Percentiles rank a stretch among this genome's conserved stretches.
These are phyloP conservation scores for Catocala nupta DNA, from an alignment of 2,888 invertebrate genomes.

Conservation along the genomic window DNA sequence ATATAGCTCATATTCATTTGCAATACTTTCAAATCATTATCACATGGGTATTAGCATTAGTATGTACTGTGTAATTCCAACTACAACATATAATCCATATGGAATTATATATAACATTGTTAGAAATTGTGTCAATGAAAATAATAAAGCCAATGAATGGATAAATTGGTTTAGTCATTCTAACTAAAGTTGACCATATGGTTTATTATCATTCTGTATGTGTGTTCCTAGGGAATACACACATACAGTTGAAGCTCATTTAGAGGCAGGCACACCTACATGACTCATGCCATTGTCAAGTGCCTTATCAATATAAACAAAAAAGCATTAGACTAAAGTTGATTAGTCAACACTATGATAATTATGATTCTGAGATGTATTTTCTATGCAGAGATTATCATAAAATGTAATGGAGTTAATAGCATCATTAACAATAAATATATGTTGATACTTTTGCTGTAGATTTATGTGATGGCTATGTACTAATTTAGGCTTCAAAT, in stretches of 20 bases:
- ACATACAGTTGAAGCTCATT: slow-evolving; percentile 37
- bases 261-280: slow-evolving; percentile 74
- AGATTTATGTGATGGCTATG: too few relatives aligned
- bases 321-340: slow-evolving; percentile 13
- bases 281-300: slow-evolving; percentile 76
- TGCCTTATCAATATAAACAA: slow-evolving; percentile 54
- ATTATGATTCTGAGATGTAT: neutral
- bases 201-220: slow-evolving; percentile 48
- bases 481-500: too few relatives aligned
- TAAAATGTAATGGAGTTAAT: too few relatives aligned
- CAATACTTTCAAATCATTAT: too few relatives aligned
- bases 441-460: too few relatives aligned
- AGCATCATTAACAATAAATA: too few relatives aligned
- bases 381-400: too few relatives aligned
- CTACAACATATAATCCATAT: too few relatives aligned
- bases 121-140: slow-evolving; percentile 45
- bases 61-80: too few relatives aligned
- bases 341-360: neutral
- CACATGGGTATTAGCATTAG: slow-evolving; percentile 11
- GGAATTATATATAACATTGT: slow-evolving; percentile 23
- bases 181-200: slow-evolving; percentile 44
- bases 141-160: slow-evolving; percentile 48
- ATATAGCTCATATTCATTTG: too few relatives aligned
- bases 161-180: slow-evolving; percentile 55
- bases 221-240: slow-evolving; percentile 48